Evolutionary conservation across 2,113 vertebrate species (phyloP), one percentile per base, ranked within the genome.

Genomic region (Cottus gobio): DNA sequence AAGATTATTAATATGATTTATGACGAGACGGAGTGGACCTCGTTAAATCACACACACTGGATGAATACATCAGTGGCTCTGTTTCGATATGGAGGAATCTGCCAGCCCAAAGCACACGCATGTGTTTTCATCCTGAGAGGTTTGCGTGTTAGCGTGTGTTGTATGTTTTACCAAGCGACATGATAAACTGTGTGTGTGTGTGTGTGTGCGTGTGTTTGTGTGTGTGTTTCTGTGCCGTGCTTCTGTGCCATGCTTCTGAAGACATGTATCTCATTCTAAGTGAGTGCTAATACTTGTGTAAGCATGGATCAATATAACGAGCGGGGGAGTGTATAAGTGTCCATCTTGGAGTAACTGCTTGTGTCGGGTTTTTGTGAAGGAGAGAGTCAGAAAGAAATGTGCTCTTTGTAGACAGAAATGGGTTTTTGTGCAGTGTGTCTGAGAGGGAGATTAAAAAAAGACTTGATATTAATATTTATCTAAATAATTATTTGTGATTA

Each of bases 201-300:
- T 46, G 44, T 18, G 42, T 26, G 66, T 48, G 52, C 16, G 75
- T 46, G 64, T 58, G 46, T 71, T 34, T 66, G 20, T n/a, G 48
- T 22, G 7, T 20, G 48, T 42, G 39, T 42, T 12, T 42, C 12
- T 30, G 66, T 48, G 52, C 13, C 61, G 77, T 37, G 42, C 81
- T 61, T 44, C n/a, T 68, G 57, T 61, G 71, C 31, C 16, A 42
- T 62, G 71, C 72, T 52, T 36, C 57, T 54, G 79, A 77, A 87
- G 84, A 89, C 86, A 90, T 84, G 89, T 65, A 66, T 89, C 62
- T 85, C 83, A 90, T 90, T 90, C 85, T 90, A 87, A 93, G 88
- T 81, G 86, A 91, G 87, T 90, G 90, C 86, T 91, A 93, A 93
- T 90, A 87, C 87, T 87, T 85, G 87, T 91, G 88, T 91, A 89